phyloP scores from a whole-genome alignment of 2,113 vertebrate genomes.

The Sylvietta virens region DNA sequence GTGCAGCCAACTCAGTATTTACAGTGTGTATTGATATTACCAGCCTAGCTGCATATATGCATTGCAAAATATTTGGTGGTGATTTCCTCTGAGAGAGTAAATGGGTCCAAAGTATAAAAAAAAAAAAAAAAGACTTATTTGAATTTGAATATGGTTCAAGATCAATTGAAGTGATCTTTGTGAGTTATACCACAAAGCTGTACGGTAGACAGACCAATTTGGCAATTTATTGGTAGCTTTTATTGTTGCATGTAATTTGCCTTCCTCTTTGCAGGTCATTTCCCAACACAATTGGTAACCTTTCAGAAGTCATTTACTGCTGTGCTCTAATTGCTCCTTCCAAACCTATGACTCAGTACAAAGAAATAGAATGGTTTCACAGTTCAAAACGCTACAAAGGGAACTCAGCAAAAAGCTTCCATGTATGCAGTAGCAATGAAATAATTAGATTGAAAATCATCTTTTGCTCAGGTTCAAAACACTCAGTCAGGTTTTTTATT shows the following conservation, averaged over 20 bases:
- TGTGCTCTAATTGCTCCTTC: neutral
- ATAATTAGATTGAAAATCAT: neutral
- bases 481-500: neutral
- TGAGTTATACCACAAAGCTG: neutral
- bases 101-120: neutral
- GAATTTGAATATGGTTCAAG: neutral
- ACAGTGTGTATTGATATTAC: neutral
- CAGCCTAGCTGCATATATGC: neutral
- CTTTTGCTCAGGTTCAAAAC: neutral
- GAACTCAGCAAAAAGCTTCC: neutral
- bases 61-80: neutral
- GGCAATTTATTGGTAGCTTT: neutral
- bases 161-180: neutral
- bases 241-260: neutral
- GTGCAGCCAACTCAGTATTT: neutral
- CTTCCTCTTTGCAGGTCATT: neutral
- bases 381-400: neutral
- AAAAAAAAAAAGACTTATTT: accelerated
- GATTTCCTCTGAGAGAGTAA: neutral
- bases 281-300: neutral
- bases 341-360: neutral
- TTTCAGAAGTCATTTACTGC: neutral
- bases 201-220: neutral
- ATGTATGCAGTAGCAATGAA: accelerated
- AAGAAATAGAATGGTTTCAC: neutral